A percentile compares a stretch with the other conserved stretches of the same genome.
phyloP scores from a whole-genome alignment of 2,113 vertebrate species.

The Zingel zingel region DNA sequence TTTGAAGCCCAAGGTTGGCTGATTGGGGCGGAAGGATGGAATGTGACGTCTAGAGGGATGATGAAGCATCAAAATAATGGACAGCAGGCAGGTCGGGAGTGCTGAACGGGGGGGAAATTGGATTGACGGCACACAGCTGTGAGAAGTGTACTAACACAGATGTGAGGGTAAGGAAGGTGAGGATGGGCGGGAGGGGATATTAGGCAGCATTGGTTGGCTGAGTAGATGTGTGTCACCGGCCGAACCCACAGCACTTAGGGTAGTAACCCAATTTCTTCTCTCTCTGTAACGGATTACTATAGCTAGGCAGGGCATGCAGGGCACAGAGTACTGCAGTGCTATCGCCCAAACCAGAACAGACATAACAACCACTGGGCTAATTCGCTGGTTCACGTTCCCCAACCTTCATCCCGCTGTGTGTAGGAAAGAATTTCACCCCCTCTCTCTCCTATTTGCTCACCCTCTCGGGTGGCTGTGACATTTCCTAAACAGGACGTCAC shows the following conservation, averaged over 20 bases:
- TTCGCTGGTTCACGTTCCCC: constrained; percentile 66
- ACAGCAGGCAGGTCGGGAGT: constrained; percentile 63
- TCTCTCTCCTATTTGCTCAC: constrained; percentile 58
- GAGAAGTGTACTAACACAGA: constrained; percentile 79
- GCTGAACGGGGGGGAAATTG: constrained; percentile 55
- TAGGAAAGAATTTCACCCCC: constrained; percentile 84
- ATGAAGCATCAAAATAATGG: constrained; percentile 73
- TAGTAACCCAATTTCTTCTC: constrained; percentile 84
- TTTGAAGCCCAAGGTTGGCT: constrained; percentile 58
- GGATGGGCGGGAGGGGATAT: constrained; percentile 35
- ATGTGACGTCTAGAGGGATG: constrained; percentile 58
- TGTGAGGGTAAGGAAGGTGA: constrained; percentile 43
- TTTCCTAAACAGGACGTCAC: constrained; percentile 85
- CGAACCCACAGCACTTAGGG: constrained; percentile 78
- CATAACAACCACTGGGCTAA: constrained; percentile 56
- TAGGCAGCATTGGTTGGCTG: constrained; percentile 62
- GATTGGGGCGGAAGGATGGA: constrained; percentile 57
- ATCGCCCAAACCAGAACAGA: constrained; percentile 77
- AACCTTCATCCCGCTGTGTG: constrained; percentile 81
- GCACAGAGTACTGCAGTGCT: constrained; percentile 87
- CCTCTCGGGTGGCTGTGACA: constrained; percentile 79
- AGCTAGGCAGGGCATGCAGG: constrained; percentile 72
- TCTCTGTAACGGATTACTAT: constrained; percentile 49
- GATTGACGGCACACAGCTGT: constrained; percentile 79
- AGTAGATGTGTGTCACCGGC: constrained; percentile 78